Evolutionary conservation across 2,797 vertebrate species (phyloP), one percentile per base, ranked within the genome.

Genomic region (Hyperoplus immaculatus): DNA sequence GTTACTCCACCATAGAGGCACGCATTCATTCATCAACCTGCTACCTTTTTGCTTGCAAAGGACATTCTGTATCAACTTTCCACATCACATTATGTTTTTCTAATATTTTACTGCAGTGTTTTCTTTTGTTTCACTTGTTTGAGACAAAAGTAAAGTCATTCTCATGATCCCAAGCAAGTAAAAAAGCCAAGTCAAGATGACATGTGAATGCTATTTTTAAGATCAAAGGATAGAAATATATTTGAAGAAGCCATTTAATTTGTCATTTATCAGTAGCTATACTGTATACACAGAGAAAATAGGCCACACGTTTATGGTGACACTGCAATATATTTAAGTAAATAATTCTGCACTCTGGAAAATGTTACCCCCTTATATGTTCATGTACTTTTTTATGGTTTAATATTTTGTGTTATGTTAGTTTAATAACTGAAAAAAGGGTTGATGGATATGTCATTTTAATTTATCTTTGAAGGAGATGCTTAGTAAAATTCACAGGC

Each of bases 11-110:
- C 67, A 75, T 29, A 65, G 49, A 64, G 47, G 14, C 45, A 49
- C 51, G 39, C 66, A 5, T 77, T 62, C 75, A 87, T 84, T 72
- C 60, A 80, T 85, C 78, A 90, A 5, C 36, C 57, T 69, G 72
- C 69, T 62, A 21, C 50, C 4, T 39, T 74, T 77, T 15, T 67
- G 85, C 75, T 72, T 58, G 50, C 72, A 54, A 50, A 79, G 84
- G 70, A 77, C 55, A 58, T 66, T 67, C 73, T 60, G 62, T 50
- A 66, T 79, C 58, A 74, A 15, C 71, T 46, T 59, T 38, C 18
- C 42, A 69, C 46, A 56, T 75, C 38, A 67, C n/a, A 70, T 65
- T 60, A 42, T 42, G 62, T 42, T 77, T 51, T 77, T 64, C 42
- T 41, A 1, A 45, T 16, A 38, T 51, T 39, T 45, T 50, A 13